These are phyloP conservation scores for Plebejus anna DNA, from an alignment of 2,888 invertebrate species.

Conservation along the genomic window DNA sequence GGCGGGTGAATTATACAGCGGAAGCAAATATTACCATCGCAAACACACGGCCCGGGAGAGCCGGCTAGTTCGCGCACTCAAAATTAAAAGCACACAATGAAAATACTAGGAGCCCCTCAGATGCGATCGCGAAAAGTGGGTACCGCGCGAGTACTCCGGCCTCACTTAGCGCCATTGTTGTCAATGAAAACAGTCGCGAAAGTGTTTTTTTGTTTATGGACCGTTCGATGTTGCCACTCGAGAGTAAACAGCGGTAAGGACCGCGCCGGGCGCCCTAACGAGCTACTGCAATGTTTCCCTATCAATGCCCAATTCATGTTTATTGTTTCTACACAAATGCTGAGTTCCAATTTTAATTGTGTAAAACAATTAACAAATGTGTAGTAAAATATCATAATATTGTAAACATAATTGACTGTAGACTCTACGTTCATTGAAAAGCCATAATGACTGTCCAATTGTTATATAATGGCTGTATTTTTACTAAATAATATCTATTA, in stretches of 20 bases:
- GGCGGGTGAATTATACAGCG: conserved; percentile 82
- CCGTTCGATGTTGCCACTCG: conserved; percentile 76
- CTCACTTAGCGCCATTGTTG: conserved; percentile 76
- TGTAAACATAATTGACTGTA: too few species aligned
- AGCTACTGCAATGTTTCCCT: conserved; percentile 60
- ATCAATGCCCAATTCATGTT: conserved; percentile 61
- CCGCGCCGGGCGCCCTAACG: conserved; percentile 70
- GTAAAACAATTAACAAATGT: neutral
- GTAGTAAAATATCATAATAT: neutral
- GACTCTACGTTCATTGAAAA: neutral
- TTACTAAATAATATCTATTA: neutral
- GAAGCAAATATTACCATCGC: conserved; percentile 81
- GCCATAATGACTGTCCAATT: neutral
- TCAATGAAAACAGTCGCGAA: conserved; percentile 74
- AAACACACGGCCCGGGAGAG: conserved; percentile 80
- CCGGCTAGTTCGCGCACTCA: conserved; percentile 82
- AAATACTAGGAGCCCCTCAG: conserved; percentile 74
- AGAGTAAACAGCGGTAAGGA: conserved; percentile 76
- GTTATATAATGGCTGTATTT: neutral
- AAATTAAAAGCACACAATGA: conserved; percentile 83
- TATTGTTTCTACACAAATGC: conserved; percentile 38
- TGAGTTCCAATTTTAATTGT: conserved; percentile 34
- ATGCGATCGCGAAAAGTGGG: conserved; percentile 78
- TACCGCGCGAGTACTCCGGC: conserved; percentile 54
- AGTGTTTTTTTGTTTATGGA: conserved; percentile 79